Percentiles rank a stretch among this genome's conserved stretches.
Conservation (phyloP, 2,888 invertebrate species). For the Drosophila siamana region DNA sequence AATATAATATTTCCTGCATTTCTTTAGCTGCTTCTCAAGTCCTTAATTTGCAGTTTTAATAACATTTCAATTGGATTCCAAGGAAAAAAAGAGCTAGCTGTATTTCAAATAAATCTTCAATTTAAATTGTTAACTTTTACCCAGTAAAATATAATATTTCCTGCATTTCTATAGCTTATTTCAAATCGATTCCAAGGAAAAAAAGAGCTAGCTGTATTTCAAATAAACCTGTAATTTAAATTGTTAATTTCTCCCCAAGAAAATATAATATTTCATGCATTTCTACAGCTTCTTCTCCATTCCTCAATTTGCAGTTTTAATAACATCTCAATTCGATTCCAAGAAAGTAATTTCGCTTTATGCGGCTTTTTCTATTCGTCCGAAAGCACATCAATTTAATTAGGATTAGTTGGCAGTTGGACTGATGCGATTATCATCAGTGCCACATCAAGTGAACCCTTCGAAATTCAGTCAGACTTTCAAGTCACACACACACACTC, state of each 20-base stretch:
- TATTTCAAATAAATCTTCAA: too few relatives aligned
- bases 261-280: too few relatives aligned
- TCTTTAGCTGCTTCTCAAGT: too few relatives aligned
- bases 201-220: too few relatives aligned
- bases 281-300: too few relatives aligned
- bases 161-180: too few relatives aligned
- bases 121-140: not conserved
- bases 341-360: slow-evolving; percentile 18
- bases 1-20: too few relatives aligned
- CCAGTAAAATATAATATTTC: too few relatives aligned
- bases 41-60: not conserved
- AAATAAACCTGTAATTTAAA: too few relatives aligned
- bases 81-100: too few relatives aligned
- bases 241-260: too few relatives aligned
- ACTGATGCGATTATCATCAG: slow-evolving; percentile 44
- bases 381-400: slow-evolving; percentile 24
- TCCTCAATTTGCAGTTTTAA: not conserved
- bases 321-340: not conserved
- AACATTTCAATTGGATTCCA: not conserved
- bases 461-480: slow-evolving; percentile 4
- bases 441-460: slow-evolving; percentile 21
- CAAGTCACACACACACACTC: not conserved
- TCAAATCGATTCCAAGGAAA: too few relatives aligned
- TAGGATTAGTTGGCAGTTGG: slow-evolving; percentile 18
- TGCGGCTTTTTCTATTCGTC: slow-evolving; percentile 41